These are phyloP conservation scores for Pinna nobilis DNA, from an alignment of 1,140 invertebrate species.

Conservation along the genomic window DNA sequence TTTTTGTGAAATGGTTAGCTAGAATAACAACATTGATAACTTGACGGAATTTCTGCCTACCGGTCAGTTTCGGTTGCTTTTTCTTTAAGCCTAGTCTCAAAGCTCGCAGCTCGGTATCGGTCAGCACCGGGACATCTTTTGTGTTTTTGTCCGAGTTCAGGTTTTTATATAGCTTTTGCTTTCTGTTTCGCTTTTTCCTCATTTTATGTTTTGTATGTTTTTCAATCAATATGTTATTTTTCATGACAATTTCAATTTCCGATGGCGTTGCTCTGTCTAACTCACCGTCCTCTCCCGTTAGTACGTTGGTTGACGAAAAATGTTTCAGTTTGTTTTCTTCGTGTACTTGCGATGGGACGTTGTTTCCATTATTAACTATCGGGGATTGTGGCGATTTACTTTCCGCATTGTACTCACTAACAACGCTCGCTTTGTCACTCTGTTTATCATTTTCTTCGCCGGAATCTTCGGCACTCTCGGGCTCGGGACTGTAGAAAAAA, in stretches of 20 bases:
- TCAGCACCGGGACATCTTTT: not conserved
- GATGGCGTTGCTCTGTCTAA: constrained; percentile 8
- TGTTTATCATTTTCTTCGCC: not conserved
- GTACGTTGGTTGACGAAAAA: constrained; percentile 31
- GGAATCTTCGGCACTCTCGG: no score
- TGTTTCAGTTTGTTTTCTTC: no score
- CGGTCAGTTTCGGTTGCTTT: not conserved
- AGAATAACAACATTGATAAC: constrained; percentile 24
- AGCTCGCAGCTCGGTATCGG: constrained; percentile 24
- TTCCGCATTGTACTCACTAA: no score
- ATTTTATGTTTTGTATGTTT: constrained; percentile 37
- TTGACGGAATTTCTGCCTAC: constrained; percentile 30
- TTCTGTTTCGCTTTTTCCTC: constrained; percentile 24
- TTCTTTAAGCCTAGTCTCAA: constrained; percentile 27
- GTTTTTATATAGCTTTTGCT: constrained; percentile 13
- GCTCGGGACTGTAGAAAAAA: constrained; percentile 31
- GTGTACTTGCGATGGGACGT: no score
- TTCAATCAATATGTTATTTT: constrained; percentile 22
- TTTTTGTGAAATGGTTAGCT: constrained; percentile 20
- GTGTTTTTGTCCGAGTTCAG: not conserved
- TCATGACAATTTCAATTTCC: constrained; percentile 27
- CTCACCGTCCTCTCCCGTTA: constrained; percentile 29
- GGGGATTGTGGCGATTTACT: no score
- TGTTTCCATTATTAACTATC: no score
- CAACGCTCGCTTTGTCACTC: not conserved